Evolutionary conservation across 2,797 vertebrate species (phyloP), one percentile per base, ranked within the genome.

Genomic region (Siniperca scherzeri): DNA sequence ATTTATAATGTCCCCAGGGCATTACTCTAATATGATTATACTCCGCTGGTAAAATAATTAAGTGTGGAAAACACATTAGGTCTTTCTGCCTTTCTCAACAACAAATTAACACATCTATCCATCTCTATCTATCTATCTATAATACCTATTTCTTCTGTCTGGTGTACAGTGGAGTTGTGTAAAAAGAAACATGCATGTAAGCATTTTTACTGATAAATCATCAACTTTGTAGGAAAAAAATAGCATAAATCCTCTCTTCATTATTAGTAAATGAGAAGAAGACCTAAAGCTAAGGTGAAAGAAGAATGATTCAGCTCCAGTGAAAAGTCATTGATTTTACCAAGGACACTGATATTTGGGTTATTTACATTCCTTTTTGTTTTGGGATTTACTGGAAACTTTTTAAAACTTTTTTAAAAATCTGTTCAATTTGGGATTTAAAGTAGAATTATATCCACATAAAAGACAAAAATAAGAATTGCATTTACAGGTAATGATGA

Each of bases 21-120:
- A 80, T 87, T 84, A 22, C 38, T 60, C 21, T 50, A 87, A 85
- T 81, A 80, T 85, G 64, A 90, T 87, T 83, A 80, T 77, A 70
- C 38, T 83, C 19, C 1, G 7, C 76, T 83, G 62, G 60, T 85
- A 57, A 83, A 87, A 89, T 83, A 89, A 90, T 90, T 87, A 87
- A 78, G 56, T 83, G 70, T 68, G 74, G 27, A 84, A 90, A 90
- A 84, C 84, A 80, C 81, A 89, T 90, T 74, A 84, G 71, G 53
- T 76, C 44, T 72, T 64, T 75, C 40, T 82, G 68, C 64, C 53
- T 64, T 44, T 76, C 19, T 70, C 73, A 68, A 73, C 36, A 78
- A 71, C 68, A 74, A 62, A 80, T 83, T 21, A 66, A 33, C 22
- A 69, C 12, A 59, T 71, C 44, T 61, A 59, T 75, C 30, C 22